These are phyloP conservation scores for Drosophila pectinifera DNA, from an alignment of 1,140 invertebrate species.

Conservation along the genomic window DNA sequence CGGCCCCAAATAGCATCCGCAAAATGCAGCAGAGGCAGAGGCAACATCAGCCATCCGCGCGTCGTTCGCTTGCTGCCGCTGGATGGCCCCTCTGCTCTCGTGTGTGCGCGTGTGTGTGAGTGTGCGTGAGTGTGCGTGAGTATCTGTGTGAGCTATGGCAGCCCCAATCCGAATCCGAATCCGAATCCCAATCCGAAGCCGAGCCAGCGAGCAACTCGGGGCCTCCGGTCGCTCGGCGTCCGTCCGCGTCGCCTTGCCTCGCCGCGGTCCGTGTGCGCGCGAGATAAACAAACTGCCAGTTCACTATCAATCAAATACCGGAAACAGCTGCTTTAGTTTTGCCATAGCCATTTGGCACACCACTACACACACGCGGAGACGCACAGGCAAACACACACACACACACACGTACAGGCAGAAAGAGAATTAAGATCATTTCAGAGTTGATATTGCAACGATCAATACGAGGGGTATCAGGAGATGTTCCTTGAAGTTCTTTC, in stretches of 20 bases:
- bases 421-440: conserved; percentile 9
- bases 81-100: conserved; percentile 25
- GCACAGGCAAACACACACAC: conserved; percentile 19
- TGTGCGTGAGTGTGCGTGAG: conserved; percentile 17
- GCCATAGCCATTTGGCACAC: conserved; percentile 81
- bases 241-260: conserved; percentile 8
- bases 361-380: conserved; percentile 44
- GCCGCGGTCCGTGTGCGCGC: conserved; percentile 59
- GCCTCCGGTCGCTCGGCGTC: conserved; percentile 46
- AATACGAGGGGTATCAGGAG: background rate
- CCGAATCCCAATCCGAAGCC: conserved; percentile 33
- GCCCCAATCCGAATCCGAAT: conserved; percentile 38
- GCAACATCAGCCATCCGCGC: background rate
- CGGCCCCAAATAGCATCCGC: conserved; percentile 82
- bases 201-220: conserved; percentile 27
- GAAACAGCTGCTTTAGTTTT: conserved; percentile 85
- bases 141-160: conserved; percentile 42
- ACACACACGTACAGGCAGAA: conserved; percentile 12
- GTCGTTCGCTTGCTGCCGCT: conserved; percentile 34
- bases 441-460: conserved; percentile 3
- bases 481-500: background rate
- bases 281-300: conserved; percentile 85
- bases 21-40: conserved; percentile 65
- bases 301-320: conserved; percentile 85
- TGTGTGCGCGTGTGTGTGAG: conserved; percentile 3